Base-by-base conservation (phyloP, 2,888 invertebrate species). In the Argynnis bischoffii region DNA sequence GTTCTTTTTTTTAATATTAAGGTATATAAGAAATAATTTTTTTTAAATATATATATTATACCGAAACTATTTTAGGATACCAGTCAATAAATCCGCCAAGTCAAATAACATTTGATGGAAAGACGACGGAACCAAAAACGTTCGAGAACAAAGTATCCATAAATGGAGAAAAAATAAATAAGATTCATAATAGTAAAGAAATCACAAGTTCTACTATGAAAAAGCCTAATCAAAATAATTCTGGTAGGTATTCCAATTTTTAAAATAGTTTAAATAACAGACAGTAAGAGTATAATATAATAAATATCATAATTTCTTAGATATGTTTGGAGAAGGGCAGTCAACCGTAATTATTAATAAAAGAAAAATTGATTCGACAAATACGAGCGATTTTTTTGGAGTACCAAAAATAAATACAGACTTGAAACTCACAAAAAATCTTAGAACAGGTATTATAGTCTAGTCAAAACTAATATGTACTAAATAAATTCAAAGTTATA, bases 41-140 rank as follows among this genome's bases (percentile, higher is more conserved):
- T 6, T 21, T 8, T 3, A 47, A 21, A 46, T 16, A 18, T 2
- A 6, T 51, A 31, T 46, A 51, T 13, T 65, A 16, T n/a, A 46
- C 51, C 11, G 41, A 50, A 50, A 46, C 8, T 64, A 55, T 77
- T 78, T 64, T 66, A 83, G 82, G 79, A 16, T 80, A 80, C 70
- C 77, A 75, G 47, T 78, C 79, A 4, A 63, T 74, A 54, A 78
- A 75, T 60, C 76, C 76, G 6, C 65, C 68, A 16, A 73, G 69
- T 63, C 72, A 71, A 50, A 51, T n/a, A 41, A 41, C 2, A 8
- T 41, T 41, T 8, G 11, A 11, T 3, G 35, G 11, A 8, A 11
- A 11, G 8, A 41, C 35, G 11, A 8, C 2, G 35, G 35, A 41
- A 41, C 11, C 35, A 41, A 41, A 8, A 1, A 8, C 11, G 1